phyloP scores from a whole-genome alignment of 2,113 vertebrate species.

The Argyrosomus japonicus region DNA sequence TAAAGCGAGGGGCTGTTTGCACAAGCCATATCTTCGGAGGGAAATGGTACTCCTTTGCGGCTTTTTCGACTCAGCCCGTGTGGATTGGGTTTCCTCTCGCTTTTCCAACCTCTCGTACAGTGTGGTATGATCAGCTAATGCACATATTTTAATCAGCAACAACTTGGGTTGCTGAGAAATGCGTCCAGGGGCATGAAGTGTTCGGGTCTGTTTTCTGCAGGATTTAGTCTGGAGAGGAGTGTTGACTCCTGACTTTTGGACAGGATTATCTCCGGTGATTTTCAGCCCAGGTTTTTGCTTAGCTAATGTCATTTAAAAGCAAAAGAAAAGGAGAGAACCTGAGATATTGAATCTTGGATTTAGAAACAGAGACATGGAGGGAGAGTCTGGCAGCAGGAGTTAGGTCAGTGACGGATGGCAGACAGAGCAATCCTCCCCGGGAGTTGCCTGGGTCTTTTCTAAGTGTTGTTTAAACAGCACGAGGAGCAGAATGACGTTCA shows the following conservation, averaged over 20 bases:
- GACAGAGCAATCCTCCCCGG: slow-evolving; percentile 63
- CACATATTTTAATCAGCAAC: slow-evolving; percentile 72
- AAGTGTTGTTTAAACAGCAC: slow-evolving; percentile 88
- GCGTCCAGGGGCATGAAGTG: slow-evolving; percentile 41
- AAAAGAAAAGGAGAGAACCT: neutral
- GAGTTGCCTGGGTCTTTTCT: slow-evolving; percentile 83
- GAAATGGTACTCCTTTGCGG: slow-evolving; percentile 76
- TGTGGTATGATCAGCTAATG: slow-evolving; percentile 55
- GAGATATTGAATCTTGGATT: neutral
- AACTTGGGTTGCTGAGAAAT: slow-evolving; percentile 59
- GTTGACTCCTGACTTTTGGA: slow-evolving; percentile 31
- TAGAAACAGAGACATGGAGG: neutral
- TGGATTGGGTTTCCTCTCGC: slow-evolving; percentile 71
- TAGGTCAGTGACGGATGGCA: slow-evolving; percentile 57
- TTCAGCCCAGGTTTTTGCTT: slow-evolving; percentile 27
- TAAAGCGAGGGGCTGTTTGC: slow-evolving; percentile 77
- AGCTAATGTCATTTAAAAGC: slow-evolving; percentile 8
- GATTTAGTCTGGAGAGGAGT: slow-evolving; percentile 34
- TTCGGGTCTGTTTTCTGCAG: slow-evolving; percentile 28
- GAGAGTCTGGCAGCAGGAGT: slow-evolving; percentile 30
- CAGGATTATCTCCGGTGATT: neutral
- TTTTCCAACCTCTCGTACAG: slow-evolving; percentile 47
- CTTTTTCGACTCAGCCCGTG: slow-evolving; percentile 67
- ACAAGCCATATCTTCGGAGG: slow-evolving; percentile 81
- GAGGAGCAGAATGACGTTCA: slow-evolving; percentile 82